Evolutionary conservation across 2,888 invertebrate species (phyloP), one percentile per base, ranked within the genome.

Genomic region (Cantharis flavilabris): DNA sequence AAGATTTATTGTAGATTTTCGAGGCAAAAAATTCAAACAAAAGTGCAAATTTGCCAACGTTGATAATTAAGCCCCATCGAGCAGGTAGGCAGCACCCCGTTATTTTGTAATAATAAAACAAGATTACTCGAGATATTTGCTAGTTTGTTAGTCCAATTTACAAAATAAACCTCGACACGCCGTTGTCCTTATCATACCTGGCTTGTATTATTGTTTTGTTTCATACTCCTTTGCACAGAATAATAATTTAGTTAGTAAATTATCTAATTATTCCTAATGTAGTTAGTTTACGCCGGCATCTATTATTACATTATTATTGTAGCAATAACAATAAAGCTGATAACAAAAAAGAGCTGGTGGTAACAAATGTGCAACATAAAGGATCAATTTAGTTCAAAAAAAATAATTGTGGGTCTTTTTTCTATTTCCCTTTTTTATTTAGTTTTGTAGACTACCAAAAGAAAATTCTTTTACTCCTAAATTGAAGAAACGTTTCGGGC

Each of bases 401-500:
- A 67, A 23, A 67, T 67, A 67, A 67, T 67, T 67, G 65, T 70
- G 16, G 18, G 26, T 70, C 28, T 70, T 30, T 70, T 70, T 65
- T 23, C 20, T 71, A 16, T 33, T 71, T 71, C 18, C 18, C 62
- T 33, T 62, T 62, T 49, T 71, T 71, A 16, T 30, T 49, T 70
- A 62, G 62, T 62, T 23, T 70, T n/a, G 23, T 13, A n/a, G 20
- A n/a, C n/a, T 67, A n/a, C 23, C 65, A 67, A 67, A 70, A 72
- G 69, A 77, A 77, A 77, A 75, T 75, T 75, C 69, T 75, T 75
- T 75, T 63, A 71, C 28, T 72, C 69, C 69, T 77, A 79, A 67
- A 79, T 79, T 77, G 70, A 76, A 74, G 74, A 72, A 73, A 79
- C 75, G 79, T 75, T 71, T 69, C 67, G 69, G 76, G 71, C 65